A percentile compares a stretch with the other conserved stretches of the same genome.
These are phyloP conservation scores for Tetrax tetrax DNA, from an alignment of 2,113 vertebrate genomes.

Conservation along the genomic window DNA sequence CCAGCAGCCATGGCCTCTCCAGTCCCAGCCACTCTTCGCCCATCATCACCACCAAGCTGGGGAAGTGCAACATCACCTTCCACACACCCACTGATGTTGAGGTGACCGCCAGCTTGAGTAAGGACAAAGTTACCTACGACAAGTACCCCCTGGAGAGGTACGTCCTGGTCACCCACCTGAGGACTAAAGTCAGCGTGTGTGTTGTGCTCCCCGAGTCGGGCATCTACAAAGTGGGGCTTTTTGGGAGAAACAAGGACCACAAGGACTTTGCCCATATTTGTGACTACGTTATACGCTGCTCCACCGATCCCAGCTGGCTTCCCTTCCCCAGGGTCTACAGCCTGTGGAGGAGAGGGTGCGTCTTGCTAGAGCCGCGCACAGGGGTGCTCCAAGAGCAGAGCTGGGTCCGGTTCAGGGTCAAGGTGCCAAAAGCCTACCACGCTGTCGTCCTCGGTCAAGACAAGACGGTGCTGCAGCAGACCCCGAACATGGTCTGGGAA, in stretches of 20 bases:
- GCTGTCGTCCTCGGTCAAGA: slow-evolving; percentile 71
- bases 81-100: slow-evolving; percentile 1
- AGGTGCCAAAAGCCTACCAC: slow-evolving; percentile 73
- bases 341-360: slow-evolving; percentile 78
- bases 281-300: slow-evolving; percentile 77
- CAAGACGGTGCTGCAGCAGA: slow-evolving; percentile 69
- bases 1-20: slow-evolving; percentile 67
- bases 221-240: slow-evolving; percentile 76
- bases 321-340: slow-evolving; percentile 79
- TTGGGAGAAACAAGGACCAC: slow-evolving; percentile 41
- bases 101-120: slow-evolving; percentile 10
- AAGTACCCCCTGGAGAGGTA: slow-evolving; percentile 67
- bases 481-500: slow-evolving; percentile 79
- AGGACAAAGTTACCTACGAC: slow-evolving; percentile 14
- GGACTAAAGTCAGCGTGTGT: slow-evolving; percentile 77
- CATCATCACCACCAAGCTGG: slow-evolving; percentile 74
- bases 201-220: slow-evolving; percentile 65
- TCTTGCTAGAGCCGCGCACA: slow-evolving; percentile 79
- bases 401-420: slow-evolving; percentile 79
- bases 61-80: slow-evolving; percentile 83
- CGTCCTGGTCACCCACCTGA: slow-evolving; percentile 77
- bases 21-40: slow-evolving; percentile 76
- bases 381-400: slow-evolving; percentile 75
- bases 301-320: slow-evolving; percentile 2
- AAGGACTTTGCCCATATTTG: slow-evolving; percentile 77